Conservation (phyloP, 2,797 vertebrate species). For the Sebastiscus tertius region DNA sequence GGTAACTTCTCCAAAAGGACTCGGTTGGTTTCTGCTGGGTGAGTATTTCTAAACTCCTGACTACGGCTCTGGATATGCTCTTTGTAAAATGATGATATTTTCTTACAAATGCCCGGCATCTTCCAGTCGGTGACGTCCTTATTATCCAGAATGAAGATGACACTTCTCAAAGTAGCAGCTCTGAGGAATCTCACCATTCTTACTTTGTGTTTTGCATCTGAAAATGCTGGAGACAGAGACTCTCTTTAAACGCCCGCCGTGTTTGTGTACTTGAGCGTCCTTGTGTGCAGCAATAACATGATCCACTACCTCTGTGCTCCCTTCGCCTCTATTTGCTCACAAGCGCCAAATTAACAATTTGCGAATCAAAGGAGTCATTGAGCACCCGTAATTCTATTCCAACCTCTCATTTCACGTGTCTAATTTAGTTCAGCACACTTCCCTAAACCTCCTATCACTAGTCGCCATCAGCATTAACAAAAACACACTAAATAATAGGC, state of each 20-base stretch:
- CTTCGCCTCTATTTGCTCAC: background rate
- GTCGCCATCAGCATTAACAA: background rate
- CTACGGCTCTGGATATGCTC: background rate
- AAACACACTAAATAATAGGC: background rate
- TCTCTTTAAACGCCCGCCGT: background rate
- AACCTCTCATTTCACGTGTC: constrained; percentile 35
- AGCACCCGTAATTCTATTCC: constrained; percentile 27
- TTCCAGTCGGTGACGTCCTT: background rate
- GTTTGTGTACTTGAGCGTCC: constrained; percentile 13
- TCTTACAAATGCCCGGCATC: background rate
- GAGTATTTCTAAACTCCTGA: background rate
- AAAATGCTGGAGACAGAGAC: background rate
- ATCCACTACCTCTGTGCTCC: background rate
- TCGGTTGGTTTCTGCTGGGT: background rate
- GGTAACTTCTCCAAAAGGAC: background rate
- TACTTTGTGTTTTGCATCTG: background rate
- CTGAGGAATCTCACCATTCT: background rate
- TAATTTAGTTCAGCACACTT: constrained; percentile 21
- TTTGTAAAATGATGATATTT: background rate
- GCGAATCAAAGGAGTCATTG: constrained; percentile 27
- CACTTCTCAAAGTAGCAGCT: background rate
- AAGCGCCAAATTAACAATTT: constrained; percentile 37
- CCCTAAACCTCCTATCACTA: background rate
- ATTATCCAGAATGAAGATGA: background rate
- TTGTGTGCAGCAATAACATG: constrained; percentile 6